phyloP scores from a whole-genome alignment of 2,797 vertebrate species.

The Babyrousa celebensis region DNA sequence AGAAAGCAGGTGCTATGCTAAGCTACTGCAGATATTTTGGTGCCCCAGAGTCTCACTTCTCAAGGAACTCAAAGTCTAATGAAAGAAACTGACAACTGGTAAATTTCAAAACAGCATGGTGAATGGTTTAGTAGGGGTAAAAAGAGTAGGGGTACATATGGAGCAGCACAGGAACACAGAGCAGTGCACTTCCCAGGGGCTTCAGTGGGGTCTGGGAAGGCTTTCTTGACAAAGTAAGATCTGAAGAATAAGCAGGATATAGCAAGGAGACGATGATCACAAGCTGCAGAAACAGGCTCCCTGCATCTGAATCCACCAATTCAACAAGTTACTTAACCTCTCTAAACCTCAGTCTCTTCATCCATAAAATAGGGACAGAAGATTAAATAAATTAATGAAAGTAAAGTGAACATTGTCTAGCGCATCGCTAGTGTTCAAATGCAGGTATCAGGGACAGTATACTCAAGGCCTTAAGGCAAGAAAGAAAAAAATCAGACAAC shows the following conservation, averaged over 20 bases:
- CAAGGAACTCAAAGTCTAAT: constrained; percentile 12
- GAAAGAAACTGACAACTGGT: background rate
- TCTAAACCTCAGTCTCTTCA: background rate
- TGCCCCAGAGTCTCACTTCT: background rate
- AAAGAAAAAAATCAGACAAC: constrained; percentile 26
- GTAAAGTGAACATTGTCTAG: background rate
- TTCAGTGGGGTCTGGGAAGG: background rate
- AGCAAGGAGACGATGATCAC: background rate
- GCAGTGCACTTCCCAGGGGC: background rate
- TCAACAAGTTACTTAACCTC: constrained; percentile 16
- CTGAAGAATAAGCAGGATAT: background rate
- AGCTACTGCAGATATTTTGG: background rate
- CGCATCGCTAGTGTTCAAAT: background rate
- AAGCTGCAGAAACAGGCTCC: background rate
- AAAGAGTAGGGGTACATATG: background rate
- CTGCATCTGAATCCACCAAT: background rate
- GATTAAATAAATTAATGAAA: constrained; percentile 50
- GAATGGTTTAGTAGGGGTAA: background rate
- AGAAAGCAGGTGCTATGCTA: background rate
- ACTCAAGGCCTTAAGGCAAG: background rate
- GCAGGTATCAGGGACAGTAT: background rate
- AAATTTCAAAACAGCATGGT: background rate
- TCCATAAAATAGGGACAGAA: background rate
- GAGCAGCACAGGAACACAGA: background rate
- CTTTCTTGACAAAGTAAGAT: background rate